Percentiles rank a stretch among this genome's conserved stretches.
phyloP scores from a whole-genome alignment of 1,140 invertebrate species.

The Sesamia nonagrioides region DNA sequence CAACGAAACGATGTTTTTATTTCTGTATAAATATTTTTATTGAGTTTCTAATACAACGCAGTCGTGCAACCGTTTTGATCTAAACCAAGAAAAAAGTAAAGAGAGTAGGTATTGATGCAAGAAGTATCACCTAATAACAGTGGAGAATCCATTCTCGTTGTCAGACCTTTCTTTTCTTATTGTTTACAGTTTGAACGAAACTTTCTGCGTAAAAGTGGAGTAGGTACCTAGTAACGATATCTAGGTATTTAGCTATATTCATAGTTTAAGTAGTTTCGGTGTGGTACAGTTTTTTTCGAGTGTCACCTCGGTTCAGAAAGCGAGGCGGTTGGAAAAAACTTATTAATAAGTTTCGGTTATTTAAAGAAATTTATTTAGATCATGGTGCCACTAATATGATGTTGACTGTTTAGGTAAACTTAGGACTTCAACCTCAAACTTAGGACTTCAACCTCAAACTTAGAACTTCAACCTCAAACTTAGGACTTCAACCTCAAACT shows the following conservation, averaged over 20 bases:
- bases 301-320: slow-evolving; percentile 52
- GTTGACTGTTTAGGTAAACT: neutral
- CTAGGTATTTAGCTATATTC: slow-evolving; percentile 25
- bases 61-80: too few relatives aligned
- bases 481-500: neutral
- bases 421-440: too few relatives aligned
- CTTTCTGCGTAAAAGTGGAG: neutral
- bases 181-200: too few relatives aligned
- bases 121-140: too few relatives aligned
- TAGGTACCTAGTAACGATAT: neutral
- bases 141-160: too few relatives aligned
- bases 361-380: slow-evolving; percentile 16
- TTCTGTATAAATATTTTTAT: too few relatives aligned
- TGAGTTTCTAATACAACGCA: too few relatives aligned
- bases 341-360: slow-evolving; percentile 22
- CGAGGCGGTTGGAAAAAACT: slow-evolving; percentile 35
- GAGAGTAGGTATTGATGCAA: too few relatives aligned
- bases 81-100: too few relatives aligned
- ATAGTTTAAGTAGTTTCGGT: slow-evolving; percentile 43
- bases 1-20: too few relatives aligned
- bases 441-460: neutral
- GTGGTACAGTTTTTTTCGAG: slow-evolving; percentile 34
- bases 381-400: neutral
- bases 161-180: too few relatives aligned
- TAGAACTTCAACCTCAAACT: neutral